Percentiles rank a stretch among this genome's conserved stretches.
Evolutionary conservation across 2,113 vertebrate genomes (phyloP).

Genomic region (Numenius arquata): DNA sequence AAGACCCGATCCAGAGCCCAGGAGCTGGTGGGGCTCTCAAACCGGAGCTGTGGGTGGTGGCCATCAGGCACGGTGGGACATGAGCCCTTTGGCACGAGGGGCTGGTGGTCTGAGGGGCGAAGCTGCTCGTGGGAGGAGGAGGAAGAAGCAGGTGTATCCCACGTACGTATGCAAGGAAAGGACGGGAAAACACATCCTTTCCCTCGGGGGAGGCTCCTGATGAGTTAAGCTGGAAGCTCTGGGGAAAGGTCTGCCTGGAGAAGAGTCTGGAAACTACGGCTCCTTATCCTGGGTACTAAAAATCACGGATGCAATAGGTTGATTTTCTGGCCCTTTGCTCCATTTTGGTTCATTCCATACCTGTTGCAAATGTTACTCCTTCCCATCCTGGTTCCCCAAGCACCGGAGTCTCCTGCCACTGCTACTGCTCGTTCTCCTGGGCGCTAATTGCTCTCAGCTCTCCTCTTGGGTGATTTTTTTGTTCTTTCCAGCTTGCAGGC

Average conservation of each 20-base stretch:
- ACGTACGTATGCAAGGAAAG: fast-evolving
- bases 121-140: background rate
- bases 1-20: background rate
- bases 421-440: fast-evolving
- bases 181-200: fast-evolving
- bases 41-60: fast-evolving
- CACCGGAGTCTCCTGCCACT: fast-evolving
- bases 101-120: background rate
- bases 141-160: background rate
- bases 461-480: background rate
- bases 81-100: background rate
- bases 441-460: background rate
- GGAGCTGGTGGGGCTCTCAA: background rate
- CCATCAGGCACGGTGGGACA: fast-evolving
- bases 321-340: background rate
- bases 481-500: background rate
- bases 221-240: background rate
- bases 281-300: background rate
- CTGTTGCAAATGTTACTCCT: fast-evolving
- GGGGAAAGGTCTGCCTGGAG: background rate
- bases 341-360: background rate
- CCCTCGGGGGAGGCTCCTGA: background rate
- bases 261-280: fast-evolving
- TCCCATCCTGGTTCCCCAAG: background rate
- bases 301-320: background rate